Percentiles rank a stretch among this genome's conserved stretches.
phyloP scores from a whole-genome alignment of 2,888 invertebrate genomes.

The Linyphia triangularis region DNA sequence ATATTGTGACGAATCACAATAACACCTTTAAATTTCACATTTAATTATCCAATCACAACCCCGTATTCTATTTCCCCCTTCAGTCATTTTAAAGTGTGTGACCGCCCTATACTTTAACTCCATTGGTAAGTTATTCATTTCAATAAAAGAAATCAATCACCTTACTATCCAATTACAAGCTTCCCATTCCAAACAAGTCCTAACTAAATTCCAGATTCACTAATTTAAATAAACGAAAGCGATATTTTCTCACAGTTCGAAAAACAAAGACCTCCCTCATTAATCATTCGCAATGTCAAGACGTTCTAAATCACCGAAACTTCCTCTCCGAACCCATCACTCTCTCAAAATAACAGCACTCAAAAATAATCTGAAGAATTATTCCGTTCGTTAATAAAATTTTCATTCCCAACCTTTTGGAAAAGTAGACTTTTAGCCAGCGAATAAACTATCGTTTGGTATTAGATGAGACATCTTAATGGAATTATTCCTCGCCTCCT shows the following conservation, averaged over 20 bases:
- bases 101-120: too few relatives aligned
- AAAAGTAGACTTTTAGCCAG: background rate
- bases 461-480: slow-evolving; percentile 17
- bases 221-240: background rate
- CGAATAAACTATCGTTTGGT: slow-evolving; percentile 21
- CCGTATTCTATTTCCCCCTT: too few relatives aligned
- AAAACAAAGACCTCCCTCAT: background rate
- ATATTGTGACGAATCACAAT: too few relatives aligned
- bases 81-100: too few relatives aligned
- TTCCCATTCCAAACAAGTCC: too few relatives aligned
- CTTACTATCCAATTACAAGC: too few relatives aligned
- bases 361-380: background rate
- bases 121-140: too few relatives aligned
- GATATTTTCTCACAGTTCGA: background rate
- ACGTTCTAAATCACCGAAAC: background rate
- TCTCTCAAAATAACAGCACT: background rate
- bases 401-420: background rate
- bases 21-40: too few relatives aligned
- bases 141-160: too few relatives aligned
- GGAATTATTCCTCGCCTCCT: slow-evolving; percentile 30
- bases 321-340: background rate
- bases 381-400: background rate
- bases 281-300: background rate
- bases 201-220: background rate
- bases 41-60: too few relatives aligned